Percentiles rank a stretch among this genome's conserved stretches.
phyloP scores from a whole-genome alignment of 2,797 vertebrate species.

The Zalophus californianus region DNA sequence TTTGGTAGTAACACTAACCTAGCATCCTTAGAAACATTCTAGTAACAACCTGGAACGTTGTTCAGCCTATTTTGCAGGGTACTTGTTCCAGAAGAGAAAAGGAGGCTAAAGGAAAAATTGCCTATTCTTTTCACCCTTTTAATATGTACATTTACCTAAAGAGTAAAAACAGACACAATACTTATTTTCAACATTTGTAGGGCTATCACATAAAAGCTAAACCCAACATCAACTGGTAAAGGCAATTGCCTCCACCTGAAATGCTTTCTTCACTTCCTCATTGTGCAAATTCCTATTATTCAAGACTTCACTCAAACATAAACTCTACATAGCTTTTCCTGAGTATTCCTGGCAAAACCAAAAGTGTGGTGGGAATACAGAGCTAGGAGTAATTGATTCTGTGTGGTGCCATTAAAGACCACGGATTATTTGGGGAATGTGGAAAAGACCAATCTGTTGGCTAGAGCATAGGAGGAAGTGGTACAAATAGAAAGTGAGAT shows the following conservation, averaged over 20 bases:
- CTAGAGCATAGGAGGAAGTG: not conserved
- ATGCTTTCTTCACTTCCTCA: not conserved
- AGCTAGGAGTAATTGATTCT: not conserved
- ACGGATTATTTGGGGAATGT: not conserved
- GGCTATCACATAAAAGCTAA: not conserved
- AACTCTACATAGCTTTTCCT: not conserved
- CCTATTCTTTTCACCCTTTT: not conserved
- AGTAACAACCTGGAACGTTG: slow-evolving; percentile 23
- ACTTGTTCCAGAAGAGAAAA: not conserved
- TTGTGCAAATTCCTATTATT: not conserved
- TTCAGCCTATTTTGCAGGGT: not conserved
- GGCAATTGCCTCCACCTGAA: not conserved
- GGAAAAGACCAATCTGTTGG: not conserved
- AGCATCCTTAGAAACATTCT: not conserved
- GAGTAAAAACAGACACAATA: not conserved
- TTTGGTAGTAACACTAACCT: not conserved
- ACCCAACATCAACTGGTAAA: not conserved
- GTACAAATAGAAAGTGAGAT: not conserved
- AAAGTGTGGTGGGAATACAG: not conserved
- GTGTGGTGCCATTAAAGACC: not conserved
- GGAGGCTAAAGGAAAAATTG: not conserved
- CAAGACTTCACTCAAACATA: not conserved
- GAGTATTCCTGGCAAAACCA: slow-evolving; percentile 7
- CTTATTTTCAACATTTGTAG: slow-evolving; percentile 25
- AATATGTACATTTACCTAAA: not conserved